phyloP scores from a whole-genome alignment of 2,888 invertebrate species.

The Drosophila greeni region DNA sequence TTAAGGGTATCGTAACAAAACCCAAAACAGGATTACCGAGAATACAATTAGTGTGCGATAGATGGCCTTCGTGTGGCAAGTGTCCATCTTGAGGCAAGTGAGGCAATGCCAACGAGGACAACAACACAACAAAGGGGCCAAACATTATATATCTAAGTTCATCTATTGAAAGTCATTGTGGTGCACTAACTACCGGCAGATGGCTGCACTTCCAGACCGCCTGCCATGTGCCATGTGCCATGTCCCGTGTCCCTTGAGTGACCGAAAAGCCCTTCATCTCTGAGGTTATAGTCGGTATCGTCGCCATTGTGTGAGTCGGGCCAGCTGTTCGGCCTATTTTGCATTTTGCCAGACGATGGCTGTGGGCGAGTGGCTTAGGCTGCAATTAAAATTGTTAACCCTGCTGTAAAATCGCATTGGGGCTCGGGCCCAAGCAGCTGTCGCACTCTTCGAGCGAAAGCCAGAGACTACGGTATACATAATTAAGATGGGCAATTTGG shows the following conservation, averaged over 20 bases:
- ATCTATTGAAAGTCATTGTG: conserved; percentile 43
- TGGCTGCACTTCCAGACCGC: conserved; percentile 33
- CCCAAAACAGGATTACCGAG: background rate
- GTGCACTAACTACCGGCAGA: conserved; percentile 36
- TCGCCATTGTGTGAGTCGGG: conserved; percentile 32
- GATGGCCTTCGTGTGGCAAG: conserved; percentile 13
- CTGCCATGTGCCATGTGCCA: conserved; percentile 3
- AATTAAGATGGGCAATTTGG: conserved; percentile 46
- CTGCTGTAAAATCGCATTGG: conserved; percentile 59
- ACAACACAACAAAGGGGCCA: conserved; percentile 15
- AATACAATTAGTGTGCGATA: conserved; percentile 17
- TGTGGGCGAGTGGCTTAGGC: conserved; percentile 33
- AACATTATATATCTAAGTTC: conserved; percentile 33
- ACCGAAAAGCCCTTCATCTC: conserved; percentile 11
- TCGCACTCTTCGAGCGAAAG: conserved; percentile 14
- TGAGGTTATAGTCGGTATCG: background rate
- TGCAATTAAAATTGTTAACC: conserved; percentile 63
- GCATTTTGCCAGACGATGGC: conserved; percentile 24
- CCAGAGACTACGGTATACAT: conserved; percentile 48
- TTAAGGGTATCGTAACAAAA: background rate
- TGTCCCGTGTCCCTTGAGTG: conserved; percentile 1
- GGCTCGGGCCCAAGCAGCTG: conserved; percentile 22
- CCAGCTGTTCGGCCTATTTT: conserved; percentile 51
- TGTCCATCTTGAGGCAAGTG: conserved; percentile 12
- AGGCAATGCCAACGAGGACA: conserved; percentile 13